Percentiles rank a stretch among this genome's conserved stretches.
These are phyloP conservation scores for Chloropsis hardwickii DNA, from an alignment of 2,113 vertebrate genomes.

Conservation along the genomic window DNA sequence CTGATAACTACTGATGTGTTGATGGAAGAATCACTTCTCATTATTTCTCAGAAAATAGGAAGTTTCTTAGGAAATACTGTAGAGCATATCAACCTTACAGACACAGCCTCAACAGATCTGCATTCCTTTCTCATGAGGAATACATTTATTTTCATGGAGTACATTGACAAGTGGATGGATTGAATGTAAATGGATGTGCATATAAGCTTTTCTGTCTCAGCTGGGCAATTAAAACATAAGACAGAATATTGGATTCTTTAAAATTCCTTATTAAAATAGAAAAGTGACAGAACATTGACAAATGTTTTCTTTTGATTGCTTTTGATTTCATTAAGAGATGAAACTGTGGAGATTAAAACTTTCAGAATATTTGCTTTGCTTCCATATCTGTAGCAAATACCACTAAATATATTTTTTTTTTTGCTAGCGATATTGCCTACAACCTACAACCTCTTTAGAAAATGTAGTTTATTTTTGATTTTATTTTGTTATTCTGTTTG, in stretches of 20 bases:
- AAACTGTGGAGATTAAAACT: background rate
- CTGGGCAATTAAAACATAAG: conserved; percentile 1
- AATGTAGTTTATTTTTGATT: background rate
- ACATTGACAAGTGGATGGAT: background rate
- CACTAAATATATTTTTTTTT: background rate
- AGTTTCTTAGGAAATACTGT: background rate
- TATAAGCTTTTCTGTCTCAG: background rate
- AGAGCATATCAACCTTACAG: background rate
- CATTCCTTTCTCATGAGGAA: background rate
- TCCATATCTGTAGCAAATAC: background rate
- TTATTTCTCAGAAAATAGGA: background rate
- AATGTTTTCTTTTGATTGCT: background rate
- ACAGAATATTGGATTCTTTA: background rate
- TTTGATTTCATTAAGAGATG: background rate
- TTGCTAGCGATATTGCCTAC: background rate
- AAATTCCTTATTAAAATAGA: conserved; percentile 15
- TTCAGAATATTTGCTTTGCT: background rate
- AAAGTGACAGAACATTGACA: background rate
- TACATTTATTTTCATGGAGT: conserved; percentile 27
- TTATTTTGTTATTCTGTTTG: background rate
- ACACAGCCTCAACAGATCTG: background rate
- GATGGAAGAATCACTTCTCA: background rate
- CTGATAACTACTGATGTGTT: background rate
- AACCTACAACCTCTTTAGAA: background rate
- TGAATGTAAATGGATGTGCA: background rate